Conservation (phyloP, 2,888 invertebrate species). For the Cordilura impudica region DNA sequence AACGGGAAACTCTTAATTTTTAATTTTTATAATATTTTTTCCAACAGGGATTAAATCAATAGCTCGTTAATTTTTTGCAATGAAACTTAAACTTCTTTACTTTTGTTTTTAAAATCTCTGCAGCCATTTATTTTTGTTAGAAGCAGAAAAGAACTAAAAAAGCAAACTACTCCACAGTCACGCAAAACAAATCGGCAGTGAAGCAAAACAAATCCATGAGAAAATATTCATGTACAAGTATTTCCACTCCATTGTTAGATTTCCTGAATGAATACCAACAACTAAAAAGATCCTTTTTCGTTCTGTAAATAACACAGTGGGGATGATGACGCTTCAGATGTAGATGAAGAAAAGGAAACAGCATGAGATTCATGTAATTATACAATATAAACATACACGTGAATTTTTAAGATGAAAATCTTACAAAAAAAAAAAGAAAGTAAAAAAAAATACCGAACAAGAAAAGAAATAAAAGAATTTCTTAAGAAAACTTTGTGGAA, state of each 20-base stretch:
- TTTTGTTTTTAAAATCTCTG: too few relatives aligned
- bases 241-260: constrained; percentile 58
- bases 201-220: constrained; percentile 47
- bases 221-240: constrained; percentile 44
- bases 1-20: too few relatives aligned
- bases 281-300: constrained; percentile 11
- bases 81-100: too few relatives aligned
- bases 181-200: constrained; percentile 52
- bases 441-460: constrained; percentile 14
- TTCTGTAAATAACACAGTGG: constrained; percentile 13
- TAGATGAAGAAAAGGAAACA: constrained; percentile 11
- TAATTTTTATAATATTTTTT: too few relatives aligned
- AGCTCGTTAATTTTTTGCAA: too few relatives aligned
- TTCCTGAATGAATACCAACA: constrained; percentile 34
- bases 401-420: constrained; percentile 45
- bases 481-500: constrained; percentile 50
- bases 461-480: constrained; percentile 18
- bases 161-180: constrained; percentile 51
- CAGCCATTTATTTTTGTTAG: too few relatives aligned
- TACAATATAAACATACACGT: constrained; percentile 47
- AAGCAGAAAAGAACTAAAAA: constrained; percentile 11
- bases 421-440: not conserved
- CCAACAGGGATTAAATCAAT: too few relatives aligned
- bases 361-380: constrained; percentile 52
- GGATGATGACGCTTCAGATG: not conserved